These are phyloP conservation scores for Gisinianus flammeolus DNA, from an alignment of 2,888 invertebrate species.

Conservation along the genomic window DNA sequence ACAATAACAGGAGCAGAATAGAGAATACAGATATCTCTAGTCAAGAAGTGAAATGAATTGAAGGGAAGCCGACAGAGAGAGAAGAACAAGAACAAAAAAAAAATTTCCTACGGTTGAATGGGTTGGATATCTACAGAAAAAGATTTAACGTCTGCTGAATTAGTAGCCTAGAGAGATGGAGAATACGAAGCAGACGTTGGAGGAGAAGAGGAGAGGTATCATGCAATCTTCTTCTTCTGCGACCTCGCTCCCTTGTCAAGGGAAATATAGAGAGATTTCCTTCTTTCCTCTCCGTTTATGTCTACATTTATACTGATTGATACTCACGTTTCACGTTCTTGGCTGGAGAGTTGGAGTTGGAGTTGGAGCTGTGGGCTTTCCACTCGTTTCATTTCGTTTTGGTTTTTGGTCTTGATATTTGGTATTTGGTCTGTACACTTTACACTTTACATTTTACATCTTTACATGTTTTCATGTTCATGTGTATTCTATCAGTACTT, in stretches of 20 bases:
- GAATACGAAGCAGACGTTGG: neutral
- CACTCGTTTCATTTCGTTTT: no score
- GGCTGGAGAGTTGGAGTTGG: no score
- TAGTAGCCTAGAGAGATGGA: conserved; percentile 22
- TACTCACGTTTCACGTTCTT: conserved; percentile 36
- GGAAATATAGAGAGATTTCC: neutral
- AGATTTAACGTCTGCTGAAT: conserved; percentile 34
- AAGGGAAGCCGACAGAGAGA: conserved; percentile 14
- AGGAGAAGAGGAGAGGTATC: neutral
- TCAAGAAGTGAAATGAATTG: neutral
- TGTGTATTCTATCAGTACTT: no score
- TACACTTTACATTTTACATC: no score
- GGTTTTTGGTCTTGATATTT: no score
- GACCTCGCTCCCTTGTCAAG: neutral
- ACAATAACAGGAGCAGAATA: neutral
- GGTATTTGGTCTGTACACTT: no score
- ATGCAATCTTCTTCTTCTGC: neutral
- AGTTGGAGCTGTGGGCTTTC: no score
- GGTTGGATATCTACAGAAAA: neutral
- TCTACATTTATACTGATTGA: conserved; percentile 39
- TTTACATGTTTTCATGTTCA: no score
- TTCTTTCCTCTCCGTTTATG: neutral
- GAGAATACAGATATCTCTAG: neutral
- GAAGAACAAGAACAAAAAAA: neutral
- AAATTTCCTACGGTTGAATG: neutral